Base-by-base conservation (phyloP, 1,140 invertebrate genomes). In the Cotesia glomerata region DNA sequence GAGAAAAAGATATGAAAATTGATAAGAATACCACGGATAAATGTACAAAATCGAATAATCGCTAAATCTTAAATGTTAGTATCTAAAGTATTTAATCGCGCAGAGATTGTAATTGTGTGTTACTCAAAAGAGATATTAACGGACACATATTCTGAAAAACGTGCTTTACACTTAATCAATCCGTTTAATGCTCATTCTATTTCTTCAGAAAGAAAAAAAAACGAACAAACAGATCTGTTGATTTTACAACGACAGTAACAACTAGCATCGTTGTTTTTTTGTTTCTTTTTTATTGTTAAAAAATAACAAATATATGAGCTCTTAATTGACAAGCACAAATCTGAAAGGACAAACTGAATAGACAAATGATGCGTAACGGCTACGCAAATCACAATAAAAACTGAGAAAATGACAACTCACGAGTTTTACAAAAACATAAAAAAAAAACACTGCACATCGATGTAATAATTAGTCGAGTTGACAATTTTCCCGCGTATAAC, bases 11-110 rank as follows among this genome's bases (percentile, higher is more conserved):
- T 62, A 74, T 65, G 67, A 74, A 59, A 69, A 75, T 66, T 67
- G 71, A 75, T 71, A 75, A 71, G 73, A 74, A 81, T 77, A 76
- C 71, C 74, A 72, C 72, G 76, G 73, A 77, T 73, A 78, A 86
- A 87, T 87, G 85, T 87, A 87, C 85, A 86, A 86, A 85, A 79
- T 84, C 81, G 78, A 80, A 79, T 85, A 84, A 84, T 80, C 73
- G 74, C 79, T 85, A 84, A 83, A 84, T 80, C 75, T 75, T 80
- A 83, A 83, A 82, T 81, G 80, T 84, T 84, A 86, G 82, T 84
- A 79, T 84, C 81, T 83, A 84, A 78, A 80, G 78, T 84, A 83
- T 83, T 82, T 85, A 80, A 81, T 81, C 78, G 75, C 74, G 77
- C 66, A 39, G 74, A 78, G 62, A 74, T 79, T 74, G 76, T 75